Evolutionary conservation across 2,113 vertebrate species (phyloP).

Genomic region (Turnix velox): DNA sequence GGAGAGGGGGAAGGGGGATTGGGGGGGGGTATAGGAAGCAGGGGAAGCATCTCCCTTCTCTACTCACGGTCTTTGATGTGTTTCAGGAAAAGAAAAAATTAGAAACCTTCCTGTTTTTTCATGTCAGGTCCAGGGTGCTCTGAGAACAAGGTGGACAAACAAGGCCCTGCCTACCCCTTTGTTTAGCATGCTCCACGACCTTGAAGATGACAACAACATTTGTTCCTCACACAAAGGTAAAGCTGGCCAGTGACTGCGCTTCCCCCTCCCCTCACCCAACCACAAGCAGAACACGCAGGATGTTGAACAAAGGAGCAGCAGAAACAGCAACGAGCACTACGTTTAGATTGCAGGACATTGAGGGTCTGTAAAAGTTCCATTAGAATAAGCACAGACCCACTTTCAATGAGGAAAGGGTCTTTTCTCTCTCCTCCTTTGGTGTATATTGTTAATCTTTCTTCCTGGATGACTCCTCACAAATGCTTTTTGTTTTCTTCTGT

Average conservation of each 20-base stretch:
- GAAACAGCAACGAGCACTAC: conserved; percentile 67
- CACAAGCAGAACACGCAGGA: conserved; percentile 61
- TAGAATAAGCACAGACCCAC: conserved; percentile 75
- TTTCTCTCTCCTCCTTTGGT: conserved; percentile 41
- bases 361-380: conserved; percentile 70
- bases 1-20: not conserved
- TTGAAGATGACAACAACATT: conserved; percentile 68
- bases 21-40: not conserved
- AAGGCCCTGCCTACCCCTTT: conserved; percentile 26
- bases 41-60: conserved; percentile 19
- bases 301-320: conserved; percentile 63
- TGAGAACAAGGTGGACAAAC: conserved; percentile 36
- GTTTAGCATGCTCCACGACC: conserved; percentile 56
- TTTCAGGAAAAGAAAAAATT: conserved; percentile 56
- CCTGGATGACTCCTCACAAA: conserved; percentile 77
- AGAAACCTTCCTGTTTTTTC: conserved; percentile 43
- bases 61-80: conserved; percentile 36
- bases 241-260: conserved; percentile 35
- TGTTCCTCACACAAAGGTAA: conserved; percentile 70
- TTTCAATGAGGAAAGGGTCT: conserved; percentile 65
- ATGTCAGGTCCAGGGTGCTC: conserved; percentile 3
- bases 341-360: conserved; percentile 73
- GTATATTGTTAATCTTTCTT: conserved; percentile 78
- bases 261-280: conserved; percentile 28
- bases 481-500: conserved; percentile 75